Conservation (phyloP, 1,140 invertebrate genomes). For the Drosophila lacertosa region DNA sequence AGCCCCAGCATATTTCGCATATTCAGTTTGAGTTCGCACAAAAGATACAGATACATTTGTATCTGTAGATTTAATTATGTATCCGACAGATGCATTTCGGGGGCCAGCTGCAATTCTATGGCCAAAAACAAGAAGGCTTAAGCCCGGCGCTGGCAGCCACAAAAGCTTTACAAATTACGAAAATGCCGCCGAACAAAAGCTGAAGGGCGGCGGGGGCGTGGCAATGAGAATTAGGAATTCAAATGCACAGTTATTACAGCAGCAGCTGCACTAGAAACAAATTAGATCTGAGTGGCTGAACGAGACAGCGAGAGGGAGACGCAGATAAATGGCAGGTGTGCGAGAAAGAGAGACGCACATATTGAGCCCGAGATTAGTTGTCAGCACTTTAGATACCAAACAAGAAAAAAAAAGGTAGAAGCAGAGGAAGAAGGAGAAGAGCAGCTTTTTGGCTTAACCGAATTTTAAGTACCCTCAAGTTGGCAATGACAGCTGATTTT, state of each 20-base stretch:
- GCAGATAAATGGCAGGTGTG: background rate
- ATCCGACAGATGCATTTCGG: background rate
- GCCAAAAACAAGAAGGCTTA: conserved; percentile 1
- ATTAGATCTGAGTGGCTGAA: conserved; percentile 10
- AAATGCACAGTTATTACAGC: conserved; percentile 22
- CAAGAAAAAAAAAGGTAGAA: background rate
- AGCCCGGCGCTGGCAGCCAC: background rate
- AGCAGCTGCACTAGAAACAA: conserved; percentile 14
- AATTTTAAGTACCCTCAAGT: too few relatives aligned
- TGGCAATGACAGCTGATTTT: too few relatives aligned
- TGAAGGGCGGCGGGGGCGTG: background rate
- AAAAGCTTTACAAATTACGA: conserved; percentile 39
- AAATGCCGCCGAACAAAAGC: conserved; percentile 19
- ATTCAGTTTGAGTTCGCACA: background rate
- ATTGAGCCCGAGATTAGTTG: conserved; percentile 20
- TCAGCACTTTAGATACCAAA: conserved; percentile 14
- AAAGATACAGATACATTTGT: conserved; percentile 11
- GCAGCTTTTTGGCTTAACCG: too few relatives aligned
- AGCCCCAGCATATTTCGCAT: conserved; percentile 3
- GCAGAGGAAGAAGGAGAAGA: too few relatives aligned
- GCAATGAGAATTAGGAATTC: conserved; percentile 32
- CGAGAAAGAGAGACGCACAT: background rate
- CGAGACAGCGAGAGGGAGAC: background rate
- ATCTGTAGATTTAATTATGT: conserved; percentile 32
- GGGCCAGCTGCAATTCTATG: background rate